Base-by-base conservation (phyloP, 2,797 vertebrate genomes). In the Centropyge bicolor region DNA sequence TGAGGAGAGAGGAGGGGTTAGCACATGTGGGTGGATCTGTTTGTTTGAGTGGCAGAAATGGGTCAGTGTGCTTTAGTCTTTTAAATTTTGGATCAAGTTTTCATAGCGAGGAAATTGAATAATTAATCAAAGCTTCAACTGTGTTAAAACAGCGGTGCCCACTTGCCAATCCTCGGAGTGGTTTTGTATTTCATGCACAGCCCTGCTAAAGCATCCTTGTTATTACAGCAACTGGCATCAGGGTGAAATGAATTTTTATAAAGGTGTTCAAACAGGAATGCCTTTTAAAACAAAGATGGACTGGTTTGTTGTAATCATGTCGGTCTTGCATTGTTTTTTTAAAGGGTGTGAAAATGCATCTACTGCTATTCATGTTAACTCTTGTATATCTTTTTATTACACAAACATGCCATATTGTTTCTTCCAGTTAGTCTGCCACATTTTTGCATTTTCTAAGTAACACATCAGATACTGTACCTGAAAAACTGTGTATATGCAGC, bases 41-140 rank as follows among this genome's bases (percentile, higher is more conserved):
- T 56, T 55, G 64, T 82, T 87, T 66, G 71, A 81, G 76, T 85
- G 85, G 82, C 86, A 90, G 88, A 94, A 92, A 78, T 94, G 78
- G 90, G 92, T 93, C 93, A 89, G 55, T 48, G 56, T 78, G 63
- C 27, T 75, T 82, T 77, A 27, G 20, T 75, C 79, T 60, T 67
- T 71, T 76, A 40, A 80, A 88, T 89, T 88, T 87, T 89, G 82
- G 64, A 84, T 87, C 69, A 69, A 67, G 46, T 87, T 87, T 86
- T 81, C 59, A 84, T 19, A 41, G 66, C 49, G 49, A 74, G 54
- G 63, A 84, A 82, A 86, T 55, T 91, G 36, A 94, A 91, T 94
- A 90, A 93, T 91, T 91, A 70, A 94, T 92, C 74, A 86, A 81
- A 90, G 80, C 59, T 76, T 69, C 48, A 79, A 76, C 81, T 43